Conservation (phyloP, 1,140 invertebrate genomes). For the Dendrolimus kikuchii region DNA sequence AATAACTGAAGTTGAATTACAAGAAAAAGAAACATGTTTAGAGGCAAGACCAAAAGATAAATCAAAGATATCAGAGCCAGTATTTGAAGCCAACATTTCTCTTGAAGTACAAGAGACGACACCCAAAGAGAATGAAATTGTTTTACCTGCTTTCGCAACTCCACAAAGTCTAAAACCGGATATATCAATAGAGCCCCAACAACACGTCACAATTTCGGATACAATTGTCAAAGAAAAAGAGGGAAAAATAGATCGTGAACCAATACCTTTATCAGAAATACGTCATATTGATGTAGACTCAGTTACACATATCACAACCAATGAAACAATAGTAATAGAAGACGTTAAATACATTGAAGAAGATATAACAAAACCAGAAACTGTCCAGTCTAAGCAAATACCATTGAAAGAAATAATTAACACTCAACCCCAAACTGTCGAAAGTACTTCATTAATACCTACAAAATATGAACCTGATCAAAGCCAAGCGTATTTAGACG, state of each 20-base stretch:
- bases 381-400: constrained; percentile 18
- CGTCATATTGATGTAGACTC: constrained; percentile 41
- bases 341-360: constrained; percentile 24
- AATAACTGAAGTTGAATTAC: constrained; percentile 27
- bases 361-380: constrained; percentile 23
- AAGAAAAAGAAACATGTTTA: constrained; percentile 30
- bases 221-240: constrained; percentile 39
- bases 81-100: constrained; percentile 25
- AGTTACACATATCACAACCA: constrained; percentile 48
- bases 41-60: constrained; percentile 10
- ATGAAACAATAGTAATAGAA: constrained; percentile 44
- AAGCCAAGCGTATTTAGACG: constrained; percentile 16
- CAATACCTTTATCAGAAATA: constrained; percentile 12
- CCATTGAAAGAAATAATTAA: constrained; percentile 27
- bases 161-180: constrained; percentile 22
- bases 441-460: constrained; percentile 26
- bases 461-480: constrained; percentile 15
- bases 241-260: constrained; percentile 10
- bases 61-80: constrained; percentile 14
- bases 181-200: constrained; percentile 33
- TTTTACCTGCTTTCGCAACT: constrained; percentile 8
- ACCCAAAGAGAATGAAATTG: constrained; percentile 26
- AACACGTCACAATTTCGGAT: constrained; percentile 38
- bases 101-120: constrained; percentile 38
- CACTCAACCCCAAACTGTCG: constrained; percentile 32